Evolutionary conservation across 2,113 vertebrate genomes (phyloP).

Genomic region (Lasiurus cinereus): DNA sequence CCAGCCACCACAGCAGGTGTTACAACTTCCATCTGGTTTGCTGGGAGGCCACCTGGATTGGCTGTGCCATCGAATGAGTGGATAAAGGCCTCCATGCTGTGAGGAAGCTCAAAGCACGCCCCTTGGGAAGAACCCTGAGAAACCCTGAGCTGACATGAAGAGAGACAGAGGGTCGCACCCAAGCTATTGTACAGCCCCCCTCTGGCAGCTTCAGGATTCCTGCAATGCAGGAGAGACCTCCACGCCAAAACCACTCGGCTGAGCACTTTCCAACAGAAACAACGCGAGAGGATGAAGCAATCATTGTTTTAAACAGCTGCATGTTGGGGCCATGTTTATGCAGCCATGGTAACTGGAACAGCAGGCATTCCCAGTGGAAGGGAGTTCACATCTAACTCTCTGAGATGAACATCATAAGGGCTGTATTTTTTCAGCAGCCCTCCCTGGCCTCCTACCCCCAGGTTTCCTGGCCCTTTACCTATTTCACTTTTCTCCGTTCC

Average conservation of each 20-base stretch:
- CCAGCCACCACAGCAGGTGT: too few relatives aligned
- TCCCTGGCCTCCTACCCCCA: neutral
- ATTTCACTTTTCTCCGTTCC: rapidly evolving
- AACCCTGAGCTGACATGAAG: rapidly evolving
- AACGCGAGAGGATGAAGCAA: neutral
- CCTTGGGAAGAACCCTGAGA: neutral
- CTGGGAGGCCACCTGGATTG: too few relatives aligned
- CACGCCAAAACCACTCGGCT: neutral
- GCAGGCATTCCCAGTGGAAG: neutral
- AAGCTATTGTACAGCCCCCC: neutral
- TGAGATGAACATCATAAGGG: rapidly evolving
- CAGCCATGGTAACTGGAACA: rapidly evolving
- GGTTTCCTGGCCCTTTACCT: neutral
- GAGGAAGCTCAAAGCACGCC: neutral
- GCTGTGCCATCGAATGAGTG: neutral
- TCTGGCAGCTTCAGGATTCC: too few relatives aligned
- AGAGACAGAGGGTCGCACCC: neutral
- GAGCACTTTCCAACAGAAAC: neutral
- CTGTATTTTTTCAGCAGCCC: neutral
- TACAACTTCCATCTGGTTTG: neutral
- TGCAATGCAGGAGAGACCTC: rapidly evolving
- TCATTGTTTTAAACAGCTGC: neutral
- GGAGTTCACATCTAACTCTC: rapidly evolving
- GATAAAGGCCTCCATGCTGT: neutral
- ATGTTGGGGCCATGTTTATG: neutral